Evolutionary conservation across 1,140 invertebrate genomes (phyloP), one percentile per base, ranked within the genome.

Genomic region (Heliconius congener): DNA sequence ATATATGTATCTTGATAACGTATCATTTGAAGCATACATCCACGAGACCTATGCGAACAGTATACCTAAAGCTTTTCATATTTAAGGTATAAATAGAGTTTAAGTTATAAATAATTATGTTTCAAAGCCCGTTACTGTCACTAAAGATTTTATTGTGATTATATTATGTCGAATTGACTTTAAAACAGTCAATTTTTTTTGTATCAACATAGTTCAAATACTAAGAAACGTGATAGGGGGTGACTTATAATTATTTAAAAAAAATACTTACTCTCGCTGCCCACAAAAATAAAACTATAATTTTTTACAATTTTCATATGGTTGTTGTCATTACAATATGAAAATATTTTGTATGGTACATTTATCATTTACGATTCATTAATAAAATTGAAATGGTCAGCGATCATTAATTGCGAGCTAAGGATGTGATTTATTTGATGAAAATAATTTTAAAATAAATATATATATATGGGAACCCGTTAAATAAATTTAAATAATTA

Each of bases 1-100:
- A 77, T 70, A 73, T 73, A 37, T 37, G 34, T 37, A 66, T 76
- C 60, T 81, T 78, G 74, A 82, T 78, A 80, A 82, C 79, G 80
- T 76, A 71, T 83, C 80, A 77, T 84, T 82, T 66, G 83, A 84
- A 86, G 82, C 85, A 84, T 86, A 85, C 81, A 82, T 78, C 76
- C 81, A 87, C 81, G 79, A 84, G 73, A 83, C 85, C 39, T 76
- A 81, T 77, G 77, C 77, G 80, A 82, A 73, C 76, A 79, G 71
- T 84, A 82, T 83, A 83, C 55, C 76, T 73, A 78, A 88, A 66
- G 87, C 83, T 77, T 84, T 83, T 84, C 77, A 85, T 77, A 74
- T 80, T 66, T 39, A 66, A 60, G 34, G 55, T 34, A 70, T 72
- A 76, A 73, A 76, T 80, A 74, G 73, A 73, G 55, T 72, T 60